These are phyloP conservation scores for Aspidiotus rigidus DNA, from an alignment of 2,888 invertebrate genomes.

Conservation along the genomic window DNA sequence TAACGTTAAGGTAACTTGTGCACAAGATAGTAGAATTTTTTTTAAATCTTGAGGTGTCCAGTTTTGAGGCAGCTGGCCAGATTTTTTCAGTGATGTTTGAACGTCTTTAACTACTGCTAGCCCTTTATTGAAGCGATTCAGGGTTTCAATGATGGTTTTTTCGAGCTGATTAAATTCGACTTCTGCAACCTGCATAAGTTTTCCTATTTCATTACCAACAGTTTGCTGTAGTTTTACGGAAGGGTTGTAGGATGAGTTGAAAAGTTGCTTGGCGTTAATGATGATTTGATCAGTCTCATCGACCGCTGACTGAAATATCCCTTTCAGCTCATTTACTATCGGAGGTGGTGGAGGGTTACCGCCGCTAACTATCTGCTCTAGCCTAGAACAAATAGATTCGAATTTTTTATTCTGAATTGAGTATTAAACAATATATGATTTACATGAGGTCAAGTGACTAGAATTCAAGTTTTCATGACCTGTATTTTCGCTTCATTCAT, in stretches of 20 bases:
- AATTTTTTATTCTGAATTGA: background rate
- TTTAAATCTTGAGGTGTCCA: constrained; percentile 5
- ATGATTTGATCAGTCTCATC: constrained; percentile 11
- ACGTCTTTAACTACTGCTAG: constrained; percentile 12
- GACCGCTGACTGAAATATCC: constrained; percentile 5
- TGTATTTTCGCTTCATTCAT: too few species aligned
- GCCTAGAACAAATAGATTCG: constrained; percentile 1
- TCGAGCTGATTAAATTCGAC: constrained; percentile 10
- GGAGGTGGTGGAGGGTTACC: background rate
- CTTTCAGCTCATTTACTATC: constrained; percentile 4
- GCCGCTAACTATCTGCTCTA: background rate
- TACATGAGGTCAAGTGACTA: too few species aligned
- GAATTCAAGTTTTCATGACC: too few species aligned
- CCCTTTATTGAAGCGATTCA: constrained; percentile 19
- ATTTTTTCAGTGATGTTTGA: constrained; percentile 3
- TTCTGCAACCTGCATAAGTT: background rate
- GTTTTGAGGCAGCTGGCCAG: constrained; percentile 2
- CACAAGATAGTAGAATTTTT: background rate
- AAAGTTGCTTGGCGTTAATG: constrained; percentile 1
- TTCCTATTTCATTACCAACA: background rate
- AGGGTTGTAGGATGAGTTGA: constrained; percentile 11
- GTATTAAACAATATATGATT: background rate
- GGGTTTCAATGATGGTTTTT: constrained; percentile 13
- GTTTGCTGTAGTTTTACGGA: constrained; percentile 6
- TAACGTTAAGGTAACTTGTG: background rate